Base-by-base conservation (phyloP, 2,888 invertebrate species). In the Stomorhina lunata region DNA sequence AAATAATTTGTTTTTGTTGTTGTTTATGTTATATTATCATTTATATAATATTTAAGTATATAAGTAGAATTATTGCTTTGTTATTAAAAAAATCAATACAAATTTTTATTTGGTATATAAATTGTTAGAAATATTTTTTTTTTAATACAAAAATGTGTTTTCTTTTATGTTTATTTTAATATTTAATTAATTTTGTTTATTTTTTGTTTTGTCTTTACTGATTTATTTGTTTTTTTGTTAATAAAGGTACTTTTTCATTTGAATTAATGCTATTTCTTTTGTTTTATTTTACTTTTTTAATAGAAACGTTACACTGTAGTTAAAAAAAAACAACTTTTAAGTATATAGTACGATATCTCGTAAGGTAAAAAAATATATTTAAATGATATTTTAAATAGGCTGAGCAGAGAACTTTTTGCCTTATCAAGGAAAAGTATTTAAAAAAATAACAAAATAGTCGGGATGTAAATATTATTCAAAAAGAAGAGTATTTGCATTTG, bases 61-160 rank as follows among this genome's bases (percentile, higher is more conserved):
- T 87, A 85, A 87, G 84, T 87, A 88, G 82, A 85, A 85, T 88
- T 88, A 89, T 88, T 89, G 88, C 88, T 89, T 88, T 76, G 43
- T 87, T 87, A 86, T 85, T 87, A 87, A 89, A 82, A 78, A 69
- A 73, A 88, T 87, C 89, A 89, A 88, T 89, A 89, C 87, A 89
- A 88, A 89, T 89, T 68, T 43, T 87, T n/a, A 27, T 80, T 66
- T 81, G 73, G 78, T 84, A 84, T 88, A 89, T 82, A 82, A 82
- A 82, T 79, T 82, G 79, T 81, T 82, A 82, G 82, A 82, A 82
- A 82, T 82, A 55, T 79, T 69, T 59, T n/a, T n/a, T n/a, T n/a
- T n/a, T 45, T 65, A 82, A 82, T 82, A 82, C 75, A 82, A 82
- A 82, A 82, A 65, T 75, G 27, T 61, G 75, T 82, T 79, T 79